phyloP scores from a whole-genome alignment of 2,888 invertebrate species.

The Caenorhabditis uteleia region DNA sequence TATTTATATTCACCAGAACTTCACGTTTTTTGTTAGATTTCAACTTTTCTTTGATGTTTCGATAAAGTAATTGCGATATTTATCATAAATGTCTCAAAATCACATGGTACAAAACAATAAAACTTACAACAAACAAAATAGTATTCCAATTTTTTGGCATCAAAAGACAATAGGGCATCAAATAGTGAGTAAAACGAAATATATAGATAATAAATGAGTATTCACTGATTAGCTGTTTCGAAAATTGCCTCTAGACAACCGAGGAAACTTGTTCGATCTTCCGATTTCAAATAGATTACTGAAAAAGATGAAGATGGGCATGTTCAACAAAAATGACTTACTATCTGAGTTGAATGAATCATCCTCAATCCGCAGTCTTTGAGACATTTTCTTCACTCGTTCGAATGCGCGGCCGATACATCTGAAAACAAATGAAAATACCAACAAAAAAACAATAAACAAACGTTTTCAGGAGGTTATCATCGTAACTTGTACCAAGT shows the following conservation, averaged over 20 bases:
- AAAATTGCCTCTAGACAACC: constrained; percentile 46
- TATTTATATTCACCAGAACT: too few species aligned
- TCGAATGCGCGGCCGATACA: constrained; percentile 55
- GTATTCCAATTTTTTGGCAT: too few species aligned
- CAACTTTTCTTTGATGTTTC: too few species aligned
- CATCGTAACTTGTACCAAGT: constrained; percentile 41
- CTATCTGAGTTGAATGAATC: constrained; percentile 46
- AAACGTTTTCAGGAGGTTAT: constrained; percentile 47
- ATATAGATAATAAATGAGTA: not conserved
- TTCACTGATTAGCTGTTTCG: constrained; percentile 27
- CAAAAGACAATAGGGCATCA: too few species aligned
- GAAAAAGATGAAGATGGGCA: constrained; percentile 12
- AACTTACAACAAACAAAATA: too few species aligned
- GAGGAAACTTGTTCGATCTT: constrained; percentile 51
- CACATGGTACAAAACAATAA: too few species aligned
- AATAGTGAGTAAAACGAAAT: too few species aligned
- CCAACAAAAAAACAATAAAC: not conserved
- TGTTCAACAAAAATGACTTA: constrained; percentile 9
- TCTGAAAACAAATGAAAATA: constrained; percentile 25
- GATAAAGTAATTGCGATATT: too few species aligned
- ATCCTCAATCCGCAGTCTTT: constrained; percentile 23
- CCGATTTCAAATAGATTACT: constrained; percentile 44
- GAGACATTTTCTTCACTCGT: constrained; percentile 37
- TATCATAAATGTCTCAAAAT: too few species aligned
- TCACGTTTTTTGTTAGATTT: too few species aligned